Percentiles rank a stretch among this genome's conserved stretches.
Evolutionary conservation across 2,888 invertebrate species (phyloP).

Genomic region (Aleiodes testaceus): DNA sequence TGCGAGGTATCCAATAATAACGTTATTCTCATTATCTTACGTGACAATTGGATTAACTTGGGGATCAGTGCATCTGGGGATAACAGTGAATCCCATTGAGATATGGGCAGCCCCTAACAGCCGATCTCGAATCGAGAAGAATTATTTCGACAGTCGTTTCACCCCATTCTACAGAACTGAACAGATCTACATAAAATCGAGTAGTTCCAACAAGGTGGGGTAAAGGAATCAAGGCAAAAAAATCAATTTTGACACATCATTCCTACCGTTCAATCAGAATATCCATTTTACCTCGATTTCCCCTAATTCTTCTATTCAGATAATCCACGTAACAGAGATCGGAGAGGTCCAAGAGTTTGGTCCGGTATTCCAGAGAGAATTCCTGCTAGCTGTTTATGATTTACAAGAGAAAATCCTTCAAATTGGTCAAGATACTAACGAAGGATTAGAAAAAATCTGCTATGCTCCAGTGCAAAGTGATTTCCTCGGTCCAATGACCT

Average conservation of each 20-base stretch:
- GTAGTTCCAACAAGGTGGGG: constrained; percentile 75
- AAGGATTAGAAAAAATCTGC: constrained; percentile 83
- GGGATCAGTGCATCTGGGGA: constrained; percentile 80
- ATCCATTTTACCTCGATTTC: background rate
- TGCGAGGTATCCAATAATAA: constrained; percentile 79
- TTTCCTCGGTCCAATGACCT: constrained; percentile 75
- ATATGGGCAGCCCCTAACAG: constrained; percentile 93
- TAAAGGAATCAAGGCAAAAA: too few species aligned
- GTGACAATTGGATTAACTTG: constrained; percentile 77
- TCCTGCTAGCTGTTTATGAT: constrained; percentile 82
- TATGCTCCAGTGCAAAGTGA: constrained; percentile 85
- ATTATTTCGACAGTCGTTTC: constrained; percentile 91
- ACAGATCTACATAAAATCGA: constrained; percentile 87
- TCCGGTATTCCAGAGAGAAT: constrained; percentile 83
- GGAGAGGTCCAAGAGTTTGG: constrained; percentile 78
- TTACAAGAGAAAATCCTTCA: constrained; percentile 79
- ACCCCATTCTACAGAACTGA: constrained; percentile 92
- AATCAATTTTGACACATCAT: too few species aligned
- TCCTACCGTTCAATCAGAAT: too few species aligned
- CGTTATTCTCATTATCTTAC: constrained; percentile 80
- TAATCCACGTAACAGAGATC: constrained; percentile 69
- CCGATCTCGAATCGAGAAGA: constrained; percentile 86
- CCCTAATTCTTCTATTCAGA: constrained; percentile 46
- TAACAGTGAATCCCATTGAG: constrained; percentile 93
- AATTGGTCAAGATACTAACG: constrained; percentile 75